A percentile compares a stretch with the other conserved stretches of the same genome.
Conservation (phyloP, 2,797 vertebrate species). For the Okamejei kenojei region DNA sequence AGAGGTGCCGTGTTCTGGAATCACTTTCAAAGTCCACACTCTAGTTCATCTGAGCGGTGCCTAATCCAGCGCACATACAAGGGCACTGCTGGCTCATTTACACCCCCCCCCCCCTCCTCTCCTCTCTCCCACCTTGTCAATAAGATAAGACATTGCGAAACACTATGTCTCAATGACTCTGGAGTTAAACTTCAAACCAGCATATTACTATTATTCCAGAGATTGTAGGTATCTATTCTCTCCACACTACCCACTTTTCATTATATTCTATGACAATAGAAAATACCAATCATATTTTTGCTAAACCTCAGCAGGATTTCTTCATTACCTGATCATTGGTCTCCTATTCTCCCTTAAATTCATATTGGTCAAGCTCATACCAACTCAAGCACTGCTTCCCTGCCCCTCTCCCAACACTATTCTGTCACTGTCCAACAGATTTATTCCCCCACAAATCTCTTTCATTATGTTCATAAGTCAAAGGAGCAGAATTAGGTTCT, state of each 20-base stretch:
- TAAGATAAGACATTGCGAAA: neutral
- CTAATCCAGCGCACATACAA: no score
- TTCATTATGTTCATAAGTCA: neutral
- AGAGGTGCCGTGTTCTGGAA: no score
- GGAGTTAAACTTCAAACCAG: neutral
- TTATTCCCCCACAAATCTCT: neutral
- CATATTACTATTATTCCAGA: neutral
- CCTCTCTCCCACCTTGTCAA: no score
- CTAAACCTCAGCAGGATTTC: neutral
- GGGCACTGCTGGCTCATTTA: neutral
- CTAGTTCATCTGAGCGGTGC: no score
- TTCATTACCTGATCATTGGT: neutral
- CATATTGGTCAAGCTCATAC: neutral
- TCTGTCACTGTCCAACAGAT: neutral
- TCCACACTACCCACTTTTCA: neutral
- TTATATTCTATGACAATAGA: neutral
- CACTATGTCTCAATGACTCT: neutral
- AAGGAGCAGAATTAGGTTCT: no score
- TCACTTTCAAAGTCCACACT: no score
- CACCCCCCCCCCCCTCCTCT: neutral
- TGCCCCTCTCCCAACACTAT: neutral
- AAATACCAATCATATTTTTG: neutral
- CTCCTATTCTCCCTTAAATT: neutral
- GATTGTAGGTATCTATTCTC: neutral
- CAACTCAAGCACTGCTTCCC: no score